A percentile compares a stretch with the other conserved stretches of the same genome.
phyloP scores from a whole-genome alignment of 2,797 vertebrate genomes.

The Prionace glauca region DNA sequence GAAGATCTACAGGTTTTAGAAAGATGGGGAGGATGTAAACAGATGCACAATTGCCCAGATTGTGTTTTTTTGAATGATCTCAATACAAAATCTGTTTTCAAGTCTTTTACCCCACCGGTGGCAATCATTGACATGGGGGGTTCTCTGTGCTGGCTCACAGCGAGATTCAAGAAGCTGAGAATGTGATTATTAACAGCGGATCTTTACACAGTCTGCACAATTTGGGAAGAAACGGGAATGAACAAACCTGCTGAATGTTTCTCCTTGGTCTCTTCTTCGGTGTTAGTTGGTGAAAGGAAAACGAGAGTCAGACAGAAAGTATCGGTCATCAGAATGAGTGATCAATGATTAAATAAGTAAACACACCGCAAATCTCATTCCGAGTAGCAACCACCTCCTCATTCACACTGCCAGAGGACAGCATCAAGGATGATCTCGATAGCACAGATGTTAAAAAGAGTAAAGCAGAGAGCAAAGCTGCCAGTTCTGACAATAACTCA shows the following conservation, averaged over 20 bases:
- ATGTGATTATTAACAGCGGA: background rate
- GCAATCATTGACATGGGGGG: too few species aligned
- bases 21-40: background rate
- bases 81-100: background rate
- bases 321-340: constrained; percentile 48
- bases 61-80: background rate
- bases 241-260: constrained; percentile 75
- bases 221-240: background rate
- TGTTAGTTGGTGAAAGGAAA: constrained; percentile 66
- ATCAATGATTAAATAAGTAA: background rate
- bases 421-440: background rate
- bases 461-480: background rate
- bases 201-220: background rate
- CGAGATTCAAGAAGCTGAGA: background rate
- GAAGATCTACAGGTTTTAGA: background rate
- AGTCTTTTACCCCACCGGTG: background rate
- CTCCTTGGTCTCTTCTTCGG: constrained; percentile 88
- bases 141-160: background rate
- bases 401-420: background rate
- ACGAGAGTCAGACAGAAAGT: constrained; percentile 59
- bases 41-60: background rate
- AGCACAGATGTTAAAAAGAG: background rate
- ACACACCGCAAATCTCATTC: background rate
- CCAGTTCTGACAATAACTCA: too few species aligned
- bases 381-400: background rate